phyloP scores from a whole-genome alignment of 2,113 vertebrate genomes.

The Perca fluviatilis region DNA sequence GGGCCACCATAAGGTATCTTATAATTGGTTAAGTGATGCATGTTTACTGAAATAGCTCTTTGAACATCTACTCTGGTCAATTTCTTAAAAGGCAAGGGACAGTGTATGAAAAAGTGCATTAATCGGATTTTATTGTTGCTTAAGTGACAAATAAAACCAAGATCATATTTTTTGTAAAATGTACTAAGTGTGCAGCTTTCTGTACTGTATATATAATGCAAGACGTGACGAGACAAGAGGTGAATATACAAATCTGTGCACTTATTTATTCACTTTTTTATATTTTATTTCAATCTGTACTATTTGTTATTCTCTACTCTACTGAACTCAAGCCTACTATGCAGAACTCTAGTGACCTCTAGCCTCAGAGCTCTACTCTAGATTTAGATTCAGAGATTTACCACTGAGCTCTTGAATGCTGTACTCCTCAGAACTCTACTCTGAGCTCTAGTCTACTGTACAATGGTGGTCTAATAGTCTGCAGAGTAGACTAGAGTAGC shows the following conservation, averaged over 20 bases:
- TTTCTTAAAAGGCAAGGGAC: not conserved
- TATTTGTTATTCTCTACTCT: not conserved
- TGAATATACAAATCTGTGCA: not conserved
- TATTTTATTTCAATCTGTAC: not conserved
- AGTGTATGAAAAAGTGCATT: not conserved
- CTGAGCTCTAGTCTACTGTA: not conserved
- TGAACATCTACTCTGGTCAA: not conserved
- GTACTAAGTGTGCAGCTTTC: too few relatives aligned
- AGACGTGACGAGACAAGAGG: not conserved
- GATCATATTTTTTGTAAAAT: not conserved
- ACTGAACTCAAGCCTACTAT: not conserved
- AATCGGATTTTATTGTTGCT: not conserved
- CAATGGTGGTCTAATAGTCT: too few relatives aligned
- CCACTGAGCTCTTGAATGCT: not conserved
- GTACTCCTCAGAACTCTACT: not conserved
- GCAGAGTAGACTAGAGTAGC: too few relatives aligned
- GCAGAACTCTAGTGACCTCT: not conserved
- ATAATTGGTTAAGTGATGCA: not conserved
- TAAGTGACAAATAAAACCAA: not conserved
- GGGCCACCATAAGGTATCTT: not conserved
- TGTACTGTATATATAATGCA: not conserved
- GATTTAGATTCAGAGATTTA: not conserved
- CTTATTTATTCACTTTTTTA: not conserved
- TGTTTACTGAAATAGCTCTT: not conserved
- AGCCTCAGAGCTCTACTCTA: not conserved